Evolutionary conservation across 1,140 invertebrate genomes (phyloP).

Genomic region (Eciton burchellii): DNA sequence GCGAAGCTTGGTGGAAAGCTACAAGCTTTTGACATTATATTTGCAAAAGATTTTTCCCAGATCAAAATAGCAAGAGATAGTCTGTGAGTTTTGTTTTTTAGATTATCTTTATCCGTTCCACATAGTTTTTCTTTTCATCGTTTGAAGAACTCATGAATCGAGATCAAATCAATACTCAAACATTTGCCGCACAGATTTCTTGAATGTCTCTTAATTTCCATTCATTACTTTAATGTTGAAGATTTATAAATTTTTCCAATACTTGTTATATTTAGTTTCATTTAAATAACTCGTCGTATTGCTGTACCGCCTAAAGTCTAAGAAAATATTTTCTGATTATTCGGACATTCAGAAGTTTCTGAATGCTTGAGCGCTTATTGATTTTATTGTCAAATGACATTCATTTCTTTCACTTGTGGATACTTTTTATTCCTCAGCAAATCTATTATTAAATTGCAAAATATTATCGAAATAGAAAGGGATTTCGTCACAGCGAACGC

Average conservation of each 20-base stretch:
- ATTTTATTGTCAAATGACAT: background rate
- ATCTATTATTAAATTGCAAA: background rate
- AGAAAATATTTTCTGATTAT: slow-evolving; percentile 10
- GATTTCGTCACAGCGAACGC: background rate
- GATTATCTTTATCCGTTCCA: slow-evolving; percentile 57
- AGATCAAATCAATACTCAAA: slow-evolving; percentile 21
- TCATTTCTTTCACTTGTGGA: background rate
- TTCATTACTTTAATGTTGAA: background rate
- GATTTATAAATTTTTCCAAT: background rate
- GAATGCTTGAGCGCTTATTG: background rate
- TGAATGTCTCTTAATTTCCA: background rate
- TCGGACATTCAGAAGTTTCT: background rate
- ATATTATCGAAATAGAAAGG: background rate
- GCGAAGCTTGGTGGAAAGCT: slow-evolving; percentile 23
- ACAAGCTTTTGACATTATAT: background rate
- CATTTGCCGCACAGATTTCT: slow-evolving; percentile 2
- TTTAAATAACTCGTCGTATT: background rate
- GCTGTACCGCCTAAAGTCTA: background rate
- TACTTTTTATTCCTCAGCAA: no score
- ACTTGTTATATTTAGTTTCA: background rate
- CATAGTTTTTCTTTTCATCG: slow-evolving; percentile 20
- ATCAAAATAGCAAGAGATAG: slow-evolving; percentile 39
- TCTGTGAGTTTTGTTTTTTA: slow-evolving; percentile 20
- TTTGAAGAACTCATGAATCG: background rate
- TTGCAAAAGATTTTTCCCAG: background rate